Base-by-base conservation (phyloP, 2,797 vertebrate species). In the Lepus townsendii region DNA sequence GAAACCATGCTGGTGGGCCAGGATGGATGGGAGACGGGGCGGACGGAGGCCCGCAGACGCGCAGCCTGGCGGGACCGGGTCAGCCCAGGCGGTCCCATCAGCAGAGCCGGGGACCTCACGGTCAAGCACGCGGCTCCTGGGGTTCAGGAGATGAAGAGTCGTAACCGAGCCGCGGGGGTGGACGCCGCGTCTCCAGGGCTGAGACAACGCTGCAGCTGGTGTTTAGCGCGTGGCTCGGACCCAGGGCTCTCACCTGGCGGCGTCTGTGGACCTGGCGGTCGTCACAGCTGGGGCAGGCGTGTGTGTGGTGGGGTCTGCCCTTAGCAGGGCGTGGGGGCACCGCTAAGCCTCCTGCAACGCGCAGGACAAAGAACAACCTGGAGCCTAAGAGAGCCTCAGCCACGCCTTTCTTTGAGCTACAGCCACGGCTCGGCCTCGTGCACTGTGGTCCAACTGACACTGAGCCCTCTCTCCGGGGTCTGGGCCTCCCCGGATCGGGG, bases 131-230 rank as follows among this genome's bases (percentile, higher is more conserved):
- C 2, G 54, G 71, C 42, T 94, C 32, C 0, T 0, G 1, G 69
- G 5, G 42, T 54, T 65, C 66, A 50, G 69, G 72, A 66, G 93
- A 83, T 95, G 94, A 73, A 73, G 17, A 52, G 72, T 62, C 35
- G 20, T 14, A 60, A 57, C 50, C 1, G 68, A 83, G 78, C 77
- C 3, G 9, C 54, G 17, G 68, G 63, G 79, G 84, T 27, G 52
- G 35, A 42, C 86, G 79, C 88, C 68, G 63, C 16, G 76, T 42
- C 38, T 2, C 68, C 76, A 20, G 76, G 11, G 12, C 26, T 0
- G 38, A 47, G 38, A 47, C 85, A 79, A 42, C 24, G 35, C 52
- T n/a, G 42, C 7, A 22, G 11, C 75, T 3, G 2, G 24, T 20
- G 13, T 76, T n/a, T 65, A 7, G n/a, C n/a, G n/a, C n/a, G n/a